A percentile compares a stretch with the other conserved stretches of the same genome.
These are phyloP conservation scores for Ichneumoninae sp. DNA, from an alignment of 2,888 invertebrate species.

Conservation along the genomic window DNA sequence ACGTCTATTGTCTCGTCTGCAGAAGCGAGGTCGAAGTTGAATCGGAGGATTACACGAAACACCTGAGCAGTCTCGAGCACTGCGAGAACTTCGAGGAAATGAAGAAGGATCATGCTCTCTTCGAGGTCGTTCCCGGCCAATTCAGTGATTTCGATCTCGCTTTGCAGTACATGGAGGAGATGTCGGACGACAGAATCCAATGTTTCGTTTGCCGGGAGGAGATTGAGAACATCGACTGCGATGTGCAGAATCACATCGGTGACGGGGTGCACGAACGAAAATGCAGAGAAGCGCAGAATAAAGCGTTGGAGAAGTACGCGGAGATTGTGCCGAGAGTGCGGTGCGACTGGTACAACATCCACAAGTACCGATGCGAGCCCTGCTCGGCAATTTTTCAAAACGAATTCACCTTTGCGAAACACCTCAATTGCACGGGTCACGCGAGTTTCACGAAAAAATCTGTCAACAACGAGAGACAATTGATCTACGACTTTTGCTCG, in stretches of 20 bases:
- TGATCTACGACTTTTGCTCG: conserved; percentile 64
- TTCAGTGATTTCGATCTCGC: conserved; percentile 73
- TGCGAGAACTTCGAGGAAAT: conserved; percentile 68
- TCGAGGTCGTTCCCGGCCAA: conserved; percentile 65
- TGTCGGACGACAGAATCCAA: conserved; percentile 62
- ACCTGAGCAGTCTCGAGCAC: conserved; percentile 71
- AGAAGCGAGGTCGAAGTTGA: conserved; percentile 44
- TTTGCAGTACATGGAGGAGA: conserved; percentile 70
- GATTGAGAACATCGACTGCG: conserved; percentile 63
- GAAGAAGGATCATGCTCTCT: conserved; percentile 63
- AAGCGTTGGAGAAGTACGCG: conserved; percentile 3
- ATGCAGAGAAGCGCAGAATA: neutral
- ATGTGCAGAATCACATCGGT: neutral
- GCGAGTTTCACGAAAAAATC: neutral
- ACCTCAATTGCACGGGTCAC: conserved; percentile 41
- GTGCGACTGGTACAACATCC: conserved; percentile 63
- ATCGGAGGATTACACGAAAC: conserved; percentile 70
- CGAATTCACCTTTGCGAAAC: conserved; percentile 47
- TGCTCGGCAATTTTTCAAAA: neutral
- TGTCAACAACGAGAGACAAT: neutral
- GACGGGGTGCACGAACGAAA: neutral
- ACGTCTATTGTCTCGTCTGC: conserved; percentile 72
- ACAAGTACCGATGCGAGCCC: conserved; percentile 63
- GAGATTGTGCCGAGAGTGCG: neutral
- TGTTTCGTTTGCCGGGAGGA: conserved; percentile 70